Percentiles rank a stretch among this genome's conserved stretches.
These are phyloP conservation scores for Andrena praecox DNA, from an alignment of 2,888 invertebrate genomes.

Conservation along the genomic window DNA sequence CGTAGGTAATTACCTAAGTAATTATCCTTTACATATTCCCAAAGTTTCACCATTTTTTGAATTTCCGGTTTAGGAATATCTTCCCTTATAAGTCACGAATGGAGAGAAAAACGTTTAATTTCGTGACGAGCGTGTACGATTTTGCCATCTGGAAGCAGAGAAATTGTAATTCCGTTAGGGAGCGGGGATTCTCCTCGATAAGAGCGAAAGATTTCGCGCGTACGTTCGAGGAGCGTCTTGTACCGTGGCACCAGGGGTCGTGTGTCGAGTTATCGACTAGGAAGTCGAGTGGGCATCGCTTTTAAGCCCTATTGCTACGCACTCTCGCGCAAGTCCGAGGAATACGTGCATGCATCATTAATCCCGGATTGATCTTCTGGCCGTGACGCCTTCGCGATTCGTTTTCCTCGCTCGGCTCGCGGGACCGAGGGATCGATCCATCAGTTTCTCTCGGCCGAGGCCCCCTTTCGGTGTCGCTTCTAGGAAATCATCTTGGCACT, in stretches of 20 bases:
- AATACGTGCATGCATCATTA: slow-evolving; percentile 72
- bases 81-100: too few relatives aligned
- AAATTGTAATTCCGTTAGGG: background rate
- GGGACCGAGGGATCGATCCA: slow-evolving; percentile 44
- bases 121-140: too few relatives aligned
- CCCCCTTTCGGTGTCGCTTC: slow-evolving; percentile 25
- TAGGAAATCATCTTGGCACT: slow-evolving; percentile 24
- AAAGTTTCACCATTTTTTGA: background rate
- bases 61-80: too few relatives aligned
- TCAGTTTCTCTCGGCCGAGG: slow-evolving; percentile 35
- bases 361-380: slow-evolving; percentile 72
- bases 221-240: slow-evolving; percentile 32
- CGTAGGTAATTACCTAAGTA: too few relatives aligned
- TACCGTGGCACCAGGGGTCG: slow-evolving; percentile 38
- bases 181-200: slow-evolving; percentile 1
- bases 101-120: background rate
- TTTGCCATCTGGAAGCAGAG: background rate
- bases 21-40: background rate
- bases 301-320: slow-evolving; percentile 57
- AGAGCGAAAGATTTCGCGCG: slow-evolving; percentile 38
- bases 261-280: slow-evolving; percentile 69
- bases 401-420: slow-evolving; percentile 39
- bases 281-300: slow-evolving; percentile 61
- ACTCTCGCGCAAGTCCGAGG: slow-evolving; percentile 55
- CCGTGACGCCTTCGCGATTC: slow-evolving; percentile 68